These are phyloP conservation scores for Mionectes olivaceus DNA, from an alignment of 2,797 vertebrate species.

Conservation along the genomic window DNA sequence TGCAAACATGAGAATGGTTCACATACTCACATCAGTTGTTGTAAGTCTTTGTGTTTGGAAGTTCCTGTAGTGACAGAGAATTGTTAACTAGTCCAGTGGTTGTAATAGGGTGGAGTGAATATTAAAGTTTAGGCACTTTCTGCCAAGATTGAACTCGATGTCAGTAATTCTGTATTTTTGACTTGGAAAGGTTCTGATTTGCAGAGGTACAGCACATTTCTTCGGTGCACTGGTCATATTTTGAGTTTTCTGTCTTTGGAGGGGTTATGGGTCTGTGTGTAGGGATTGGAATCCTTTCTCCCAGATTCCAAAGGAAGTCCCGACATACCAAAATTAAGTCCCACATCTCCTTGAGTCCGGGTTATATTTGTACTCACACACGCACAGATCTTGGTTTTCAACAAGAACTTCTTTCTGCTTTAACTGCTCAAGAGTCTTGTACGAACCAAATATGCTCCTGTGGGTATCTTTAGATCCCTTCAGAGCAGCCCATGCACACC, in stretches of 20 bases:
- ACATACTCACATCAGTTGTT: constrained; percentile 98
- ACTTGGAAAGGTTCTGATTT: background rate
- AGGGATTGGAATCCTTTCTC: background rate
- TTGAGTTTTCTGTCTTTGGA: background rate
- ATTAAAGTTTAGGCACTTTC: background rate
- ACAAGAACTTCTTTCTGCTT: background rate
- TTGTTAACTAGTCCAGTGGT: background rate
- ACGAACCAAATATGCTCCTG: background rate
- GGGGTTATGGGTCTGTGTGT: background rate
- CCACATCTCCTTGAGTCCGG: background rate
- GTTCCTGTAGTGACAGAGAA: background rate
- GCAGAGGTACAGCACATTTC: background rate
- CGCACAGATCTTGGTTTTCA: background rate
- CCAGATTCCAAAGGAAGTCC: background rate
- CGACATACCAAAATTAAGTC: background rate
- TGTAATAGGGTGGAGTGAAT: background rate
- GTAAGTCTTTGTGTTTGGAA: constrained; percentile 82
- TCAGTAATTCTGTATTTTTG: background rate
- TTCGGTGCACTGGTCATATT: background rate
- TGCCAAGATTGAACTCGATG: background rate
- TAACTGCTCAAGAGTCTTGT: background rate
- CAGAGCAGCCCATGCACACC: background rate
- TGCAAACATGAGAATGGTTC: constrained; percentile 99
- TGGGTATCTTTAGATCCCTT: background rate
- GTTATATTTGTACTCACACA: background rate